phyloP scores from a whole-genome alignment of 2,113 vertebrate species.

The Aplodontia rufa region DNA sequence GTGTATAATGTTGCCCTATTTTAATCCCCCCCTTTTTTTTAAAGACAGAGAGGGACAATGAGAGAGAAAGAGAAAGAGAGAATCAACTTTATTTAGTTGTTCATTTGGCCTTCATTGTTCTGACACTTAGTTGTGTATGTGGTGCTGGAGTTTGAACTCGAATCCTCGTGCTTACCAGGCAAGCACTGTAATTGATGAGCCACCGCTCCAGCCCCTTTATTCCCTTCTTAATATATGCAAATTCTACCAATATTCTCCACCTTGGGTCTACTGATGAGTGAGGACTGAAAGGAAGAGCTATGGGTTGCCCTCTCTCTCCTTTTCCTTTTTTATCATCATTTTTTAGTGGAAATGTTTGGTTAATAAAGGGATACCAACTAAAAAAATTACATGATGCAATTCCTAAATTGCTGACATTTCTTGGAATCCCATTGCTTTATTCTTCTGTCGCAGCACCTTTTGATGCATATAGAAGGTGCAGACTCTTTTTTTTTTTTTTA shows the following conservation, averaged over 20 bases:
- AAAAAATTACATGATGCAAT: accelerated
- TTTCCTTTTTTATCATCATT: neutral
- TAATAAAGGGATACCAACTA: neutral
- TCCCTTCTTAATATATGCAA: neutral
- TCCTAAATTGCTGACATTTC: neutral
- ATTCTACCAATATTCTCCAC: neutral
- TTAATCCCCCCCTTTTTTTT: no score
- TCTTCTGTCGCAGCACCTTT: neutral
- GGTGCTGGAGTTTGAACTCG: no score
- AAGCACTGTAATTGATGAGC: no score
- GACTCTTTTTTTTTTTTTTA: no score
- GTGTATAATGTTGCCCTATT: no score
- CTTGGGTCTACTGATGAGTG: neutral
- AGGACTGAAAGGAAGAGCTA: neutral
- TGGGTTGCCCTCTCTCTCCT: neutral
- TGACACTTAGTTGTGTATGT: no score
- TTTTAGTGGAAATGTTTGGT: neutral
- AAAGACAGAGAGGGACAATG: no score
- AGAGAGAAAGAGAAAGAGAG: no score
- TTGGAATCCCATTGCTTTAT: neutral
- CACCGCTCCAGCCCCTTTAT: no score
- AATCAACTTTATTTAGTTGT: no score
- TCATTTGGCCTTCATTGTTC: no score
- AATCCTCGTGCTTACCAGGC: no score
- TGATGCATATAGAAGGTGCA: neutral